phyloP scores from a whole-genome alignment of 2,888 invertebrate genomes.

The Apodemia duryi region DNA sequence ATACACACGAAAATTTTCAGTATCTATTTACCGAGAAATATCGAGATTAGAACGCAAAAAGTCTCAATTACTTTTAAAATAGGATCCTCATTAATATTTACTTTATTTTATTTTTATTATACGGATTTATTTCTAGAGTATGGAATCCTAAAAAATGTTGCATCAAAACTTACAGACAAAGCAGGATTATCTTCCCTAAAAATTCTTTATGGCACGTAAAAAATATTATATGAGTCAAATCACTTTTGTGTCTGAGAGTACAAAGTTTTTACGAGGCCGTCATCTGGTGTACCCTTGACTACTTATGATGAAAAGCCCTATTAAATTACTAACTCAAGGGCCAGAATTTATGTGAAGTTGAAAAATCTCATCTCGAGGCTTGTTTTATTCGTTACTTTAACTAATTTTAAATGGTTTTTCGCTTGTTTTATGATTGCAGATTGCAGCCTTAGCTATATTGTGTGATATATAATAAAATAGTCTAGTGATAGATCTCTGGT shows the following conservation, averaged over 20 bases:
- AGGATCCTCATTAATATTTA: too few relatives aligned
- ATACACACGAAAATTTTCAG: too few relatives aligned
- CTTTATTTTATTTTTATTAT: too few relatives aligned
- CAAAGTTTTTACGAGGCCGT: constrained; percentile 18
- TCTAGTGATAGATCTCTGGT: too few relatives aligned
- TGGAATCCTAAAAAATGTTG: not conserved
- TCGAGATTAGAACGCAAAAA: too few relatives aligned
- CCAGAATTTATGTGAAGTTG: constrained; percentile 10
- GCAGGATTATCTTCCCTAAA: not conserved
- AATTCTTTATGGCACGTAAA: not conserved
- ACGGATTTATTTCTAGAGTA: too few relatives aligned
- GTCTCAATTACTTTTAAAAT: too few relatives aligned
- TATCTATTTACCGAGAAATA: too few relatives aligned
- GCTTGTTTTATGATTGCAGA: not conserved
- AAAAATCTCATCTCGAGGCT: not conserved
- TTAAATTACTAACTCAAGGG: constrained; percentile 18
- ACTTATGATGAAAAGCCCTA: constrained; percentile 16
- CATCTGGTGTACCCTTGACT: constrained; percentile 17
- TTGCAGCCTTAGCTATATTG: too few relatives aligned
- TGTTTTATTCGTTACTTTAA: not conserved
- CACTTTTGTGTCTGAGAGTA: not conserved
- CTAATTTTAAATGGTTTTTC: not conserved
- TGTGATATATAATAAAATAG: too few relatives aligned
- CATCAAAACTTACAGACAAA: not conserved
- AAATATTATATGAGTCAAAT: not conserved